Conservation (phyloP, 2,113 vertebrate genomes). For the Paralichthys olivaceus region DNA sequence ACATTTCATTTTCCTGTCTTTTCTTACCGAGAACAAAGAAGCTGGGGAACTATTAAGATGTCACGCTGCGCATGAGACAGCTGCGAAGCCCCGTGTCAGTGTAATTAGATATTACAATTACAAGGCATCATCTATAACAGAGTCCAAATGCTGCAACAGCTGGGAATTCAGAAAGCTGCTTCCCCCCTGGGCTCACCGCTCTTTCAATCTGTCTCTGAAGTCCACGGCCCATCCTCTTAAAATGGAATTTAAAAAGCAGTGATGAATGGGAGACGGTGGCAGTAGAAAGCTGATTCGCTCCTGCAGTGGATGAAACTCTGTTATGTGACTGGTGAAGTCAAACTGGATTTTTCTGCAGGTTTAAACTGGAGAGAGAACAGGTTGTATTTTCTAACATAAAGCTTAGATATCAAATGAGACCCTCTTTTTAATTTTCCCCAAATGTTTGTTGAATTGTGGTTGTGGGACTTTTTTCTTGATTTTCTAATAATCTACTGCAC, state of each 20-base stretch:
- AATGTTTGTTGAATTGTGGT: not conserved
- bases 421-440: not conserved
- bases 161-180: conserved; percentile 37
- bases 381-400: not conserved
- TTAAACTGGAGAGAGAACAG: not conserved
- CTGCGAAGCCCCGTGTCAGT: conserved; percentile 50
- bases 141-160: conserved; percentile 53
- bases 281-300: conserved; percentile 14
- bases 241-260: conserved; percentile 13
- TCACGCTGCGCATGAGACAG: conserved; percentile 47
- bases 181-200: conserved; percentile 10
- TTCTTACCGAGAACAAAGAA: conserved; percentile 47
- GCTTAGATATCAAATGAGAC: not conserved
- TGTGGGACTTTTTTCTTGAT: too few species aligned
- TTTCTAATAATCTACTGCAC: too few species aligned
- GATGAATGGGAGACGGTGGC: conserved; percentile 18
- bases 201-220: conserved; percentile 31
- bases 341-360: conserved; percentile 3
- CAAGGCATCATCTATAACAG: conserved; percentile 44
- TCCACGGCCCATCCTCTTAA: conserved; percentile 31
- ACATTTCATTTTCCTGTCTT: conserved; percentile 32
- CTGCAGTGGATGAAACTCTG: not conserved
- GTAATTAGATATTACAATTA: conserved; percentile 75
- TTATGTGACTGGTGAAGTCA: conserved; percentile 8
- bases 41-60: conserved; percentile 38